Conservation (phyloP, 2,797 vertebrate species). For the Sebastes taczanowskii region DNA sequence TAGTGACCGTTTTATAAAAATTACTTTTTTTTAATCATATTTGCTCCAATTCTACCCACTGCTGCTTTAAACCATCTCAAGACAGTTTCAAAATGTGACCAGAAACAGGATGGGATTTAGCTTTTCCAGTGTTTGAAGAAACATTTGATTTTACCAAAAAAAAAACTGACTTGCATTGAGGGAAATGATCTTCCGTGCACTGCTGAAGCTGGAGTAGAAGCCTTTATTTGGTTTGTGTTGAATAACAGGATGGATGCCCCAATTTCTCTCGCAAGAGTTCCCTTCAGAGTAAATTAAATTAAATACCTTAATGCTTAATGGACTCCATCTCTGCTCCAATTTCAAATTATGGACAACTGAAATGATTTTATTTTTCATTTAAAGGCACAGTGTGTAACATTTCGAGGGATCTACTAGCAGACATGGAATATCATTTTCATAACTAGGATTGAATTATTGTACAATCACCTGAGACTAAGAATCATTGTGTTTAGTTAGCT, state of each 20-base stretch:
- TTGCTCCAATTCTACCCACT: no score
- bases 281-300: neutral
- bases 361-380: neutral
- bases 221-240: neutral
- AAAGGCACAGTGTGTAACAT: no score
- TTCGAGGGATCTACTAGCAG: no score
- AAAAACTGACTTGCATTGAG: neutral
- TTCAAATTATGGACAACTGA: neutral
- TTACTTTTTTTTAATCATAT: no score
- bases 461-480: no score
- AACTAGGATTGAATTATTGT: no score
- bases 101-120: neutral
- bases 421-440: no score
- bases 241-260: neutral
- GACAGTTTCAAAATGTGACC: neutral
- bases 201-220: neutral
- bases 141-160: neutral
- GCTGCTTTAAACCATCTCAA: neutral
- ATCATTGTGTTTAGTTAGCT: fast-evolving
- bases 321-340: neutral
- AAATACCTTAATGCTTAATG: neutral
- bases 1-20: no score
- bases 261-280: neutral
- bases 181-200: neutral
- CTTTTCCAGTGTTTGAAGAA: neutral